A percentile compares a stretch with the other conserved stretches of the same genome.
Evolutionary conservation across 1,140 invertebrate genomes (phyloP).

Genomic region (Drosophila repletoides): DNA sequence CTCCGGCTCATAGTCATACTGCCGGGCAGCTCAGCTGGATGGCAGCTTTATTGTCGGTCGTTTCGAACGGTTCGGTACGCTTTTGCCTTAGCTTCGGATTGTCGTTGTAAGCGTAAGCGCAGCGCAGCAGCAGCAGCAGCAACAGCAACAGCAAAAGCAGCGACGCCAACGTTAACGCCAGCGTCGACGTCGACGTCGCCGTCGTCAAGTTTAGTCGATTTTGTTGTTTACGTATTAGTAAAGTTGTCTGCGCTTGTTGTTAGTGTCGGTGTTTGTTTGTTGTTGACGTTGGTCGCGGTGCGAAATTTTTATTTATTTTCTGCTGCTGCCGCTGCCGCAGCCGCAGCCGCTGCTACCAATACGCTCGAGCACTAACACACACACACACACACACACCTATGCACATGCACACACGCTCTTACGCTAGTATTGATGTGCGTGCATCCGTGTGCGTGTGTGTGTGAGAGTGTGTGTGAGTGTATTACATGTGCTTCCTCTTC

Average conservation of each 20-base stretch:
- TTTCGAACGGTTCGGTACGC: conserved; percentile 77
- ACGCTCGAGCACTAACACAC: conserved; percentile 24
- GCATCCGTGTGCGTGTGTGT: not conserved
- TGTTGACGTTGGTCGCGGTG: conserved; percentile 75
- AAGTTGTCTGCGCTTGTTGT: conserved; percentile 56
- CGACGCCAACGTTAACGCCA: conserved; percentile 3
- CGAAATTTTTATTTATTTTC: conserved; percentile 69
- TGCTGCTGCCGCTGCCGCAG: conserved; percentile 35
- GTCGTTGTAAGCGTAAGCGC: conserved; percentile 49
- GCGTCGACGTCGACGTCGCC: conserved; percentile 1
- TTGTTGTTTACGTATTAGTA: conserved; percentile 61
- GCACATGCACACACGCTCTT: not conserved
- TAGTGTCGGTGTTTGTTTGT: conserved; percentile 71
- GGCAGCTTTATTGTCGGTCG: conserved; percentile 78
- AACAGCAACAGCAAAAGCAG: conserved; percentile 18
- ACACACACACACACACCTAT: not conserved
- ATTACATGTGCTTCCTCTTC: conserved; percentile 52
- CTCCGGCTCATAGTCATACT: conserved; percentile 36
- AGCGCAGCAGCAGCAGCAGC: conserved; percentile 29
- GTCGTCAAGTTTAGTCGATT: conserved; percentile 32
- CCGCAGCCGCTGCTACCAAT: conserved; percentile 38
- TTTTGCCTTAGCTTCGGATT: conserved; percentile 61
- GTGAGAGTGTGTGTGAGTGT: conserved; percentile 24
- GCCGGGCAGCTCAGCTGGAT: conserved; percentile 65
- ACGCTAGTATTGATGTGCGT: conserved; percentile 4